Evolutionary conservation across 2,113 vertebrate genomes (phyloP).

Genomic region (Takifugu flavidus): DNA sequence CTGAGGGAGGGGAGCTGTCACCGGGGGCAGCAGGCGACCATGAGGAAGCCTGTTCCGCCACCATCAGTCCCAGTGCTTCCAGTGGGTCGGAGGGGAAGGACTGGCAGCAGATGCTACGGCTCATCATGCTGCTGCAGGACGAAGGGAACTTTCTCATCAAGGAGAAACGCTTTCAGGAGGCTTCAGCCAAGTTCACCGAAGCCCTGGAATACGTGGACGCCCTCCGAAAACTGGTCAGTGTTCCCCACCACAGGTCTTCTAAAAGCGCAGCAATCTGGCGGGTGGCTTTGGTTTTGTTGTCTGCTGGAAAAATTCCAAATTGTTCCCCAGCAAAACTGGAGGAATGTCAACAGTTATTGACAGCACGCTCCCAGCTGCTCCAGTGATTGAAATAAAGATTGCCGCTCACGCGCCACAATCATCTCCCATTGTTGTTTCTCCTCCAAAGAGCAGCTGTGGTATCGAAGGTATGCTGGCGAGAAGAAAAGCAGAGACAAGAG

Average conservation of each 20-base stretch:
- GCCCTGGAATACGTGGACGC: slow-evolving; percentile 80
- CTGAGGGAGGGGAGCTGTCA: slow-evolving; percentile 6
- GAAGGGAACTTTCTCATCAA: slow-evolving; percentile 83
- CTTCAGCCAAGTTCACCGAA: slow-evolving; percentile 77
- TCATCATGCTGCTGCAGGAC: slow-evolving; percentile 78
- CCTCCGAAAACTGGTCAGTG: slow-evolving; percentile 78
- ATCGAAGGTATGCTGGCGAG: slow-evolving; percentile 32
- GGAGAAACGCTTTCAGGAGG: slow-evolving; percentile 70
- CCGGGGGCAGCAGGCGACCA: slow-evolving; percentile 12
- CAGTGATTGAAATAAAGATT: slow-evolving; percentile 7
- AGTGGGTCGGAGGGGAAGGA: slow-evolving; percentile 55
- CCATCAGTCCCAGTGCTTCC: slow-evolving; percentile 2
- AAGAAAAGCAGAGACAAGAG: slow-evolving; percentile 30
- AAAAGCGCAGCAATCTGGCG: too few relatives aligned
- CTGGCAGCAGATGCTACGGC: slow-evolving; percentile 82
- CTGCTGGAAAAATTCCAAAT: background rate
- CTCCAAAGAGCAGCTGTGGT: slow-evolving; percentile 41
- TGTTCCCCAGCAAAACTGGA: background rate
- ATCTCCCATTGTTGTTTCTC: slow-evolving; percentile 26
- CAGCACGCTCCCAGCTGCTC: slow-evolving; percentile 2
- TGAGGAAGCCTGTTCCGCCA: slow-evolving; percentile 13
- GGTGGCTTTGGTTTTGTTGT: too few relatives aligned
- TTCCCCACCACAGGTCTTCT: background rate
- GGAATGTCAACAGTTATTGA: background rate
- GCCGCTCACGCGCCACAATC: slow-evolving; percentile 22